A percentile compares a stretch with the other conserved stretches of the same genome.
These are phyloP conservation scores for Onychostruthus taczanowskii DNA, from an alignment of 2,113 vertebrate genomes.

Conservation along the genomic window DNA sequence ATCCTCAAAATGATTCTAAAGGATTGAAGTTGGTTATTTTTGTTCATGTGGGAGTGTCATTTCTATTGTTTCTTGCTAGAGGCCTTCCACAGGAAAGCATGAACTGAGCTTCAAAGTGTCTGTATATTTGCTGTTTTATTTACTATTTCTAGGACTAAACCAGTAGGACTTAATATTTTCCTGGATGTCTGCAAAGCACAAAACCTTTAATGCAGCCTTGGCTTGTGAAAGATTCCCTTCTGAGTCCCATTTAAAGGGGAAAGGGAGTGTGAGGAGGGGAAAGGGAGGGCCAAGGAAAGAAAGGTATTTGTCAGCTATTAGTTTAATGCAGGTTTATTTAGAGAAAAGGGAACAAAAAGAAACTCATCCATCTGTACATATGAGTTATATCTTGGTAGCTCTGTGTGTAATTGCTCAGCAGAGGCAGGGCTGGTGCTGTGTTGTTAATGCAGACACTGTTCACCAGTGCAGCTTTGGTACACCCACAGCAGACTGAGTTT, in stretches of 20 bases:
- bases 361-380: fast-evolving
- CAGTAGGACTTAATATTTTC: neutral
- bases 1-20: neutral
- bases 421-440: neutral
- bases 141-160: neutral
- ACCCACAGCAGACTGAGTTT: neutral
- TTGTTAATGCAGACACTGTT: neutral
- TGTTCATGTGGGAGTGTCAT: neutral
- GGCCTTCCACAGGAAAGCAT: neutral
- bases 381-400: neutral
- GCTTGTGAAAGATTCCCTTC: neutral
- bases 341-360: neutral
- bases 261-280: neutral
- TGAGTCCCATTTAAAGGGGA: neutral
- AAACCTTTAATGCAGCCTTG: neutral
- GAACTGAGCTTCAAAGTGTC: neutral
- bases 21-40: neutral
- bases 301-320: neutral
- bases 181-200: neutral
- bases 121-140: neutral
- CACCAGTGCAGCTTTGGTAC: neutral
- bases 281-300: neutral
- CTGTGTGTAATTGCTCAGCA: neutral
- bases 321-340: neutral
- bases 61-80: neutral